A percentile compares a stretch with the other conserved stretches of the same genome.
Conservation (phyloP, 1,140 invertebrate genomes). For the Matsumurasca onukii region DNA sequence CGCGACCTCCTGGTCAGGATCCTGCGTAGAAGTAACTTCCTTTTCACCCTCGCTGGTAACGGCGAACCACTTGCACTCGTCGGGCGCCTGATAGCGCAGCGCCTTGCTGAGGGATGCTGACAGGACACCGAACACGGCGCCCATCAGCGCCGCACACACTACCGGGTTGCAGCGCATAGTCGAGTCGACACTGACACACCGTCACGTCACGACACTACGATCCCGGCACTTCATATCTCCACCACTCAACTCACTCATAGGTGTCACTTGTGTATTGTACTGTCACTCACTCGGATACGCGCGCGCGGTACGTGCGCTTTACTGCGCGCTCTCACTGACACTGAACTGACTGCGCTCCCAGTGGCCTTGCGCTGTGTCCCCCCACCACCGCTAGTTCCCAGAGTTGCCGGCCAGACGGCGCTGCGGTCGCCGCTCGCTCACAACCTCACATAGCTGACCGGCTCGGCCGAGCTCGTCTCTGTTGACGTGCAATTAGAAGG, state of each 20-base stretch:
- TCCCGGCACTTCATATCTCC: slow-evolving; percentile 29
- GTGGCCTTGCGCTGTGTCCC: slow-evolving; percentile 7
- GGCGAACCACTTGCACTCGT: slow-evolving; percentile 80
- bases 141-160: slow-evolving; percentile 58
- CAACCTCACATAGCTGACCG: too few species aligned
- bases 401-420: slow-evolving; percentile 30
- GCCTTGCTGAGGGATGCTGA: slow-evolving; percentile 64
- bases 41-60: slow-evolving; percentile 51
- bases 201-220: slow-evolving; percentile 22
- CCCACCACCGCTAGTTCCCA: slow-evolving; percentile 28
- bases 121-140: slow-evolving; percentile 65
- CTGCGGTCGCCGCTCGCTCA: too few species aligned
- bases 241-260: slow-evolving; percentile 41
- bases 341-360: slow-evolving; percentile 27
- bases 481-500: slow-evolving; percentile 28
- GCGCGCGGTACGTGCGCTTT: slow-evolving; percentile 12
- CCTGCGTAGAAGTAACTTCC: slow-evolving; percentile 45
- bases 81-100: slow-evolving; percentile 75
- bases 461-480: slow-evolving; percentile 12
- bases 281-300: slow-evolving; percentile 1
- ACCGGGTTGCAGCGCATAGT: slow-evolving; percentile 41
- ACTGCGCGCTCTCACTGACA: slow-evolving; percentile 23
- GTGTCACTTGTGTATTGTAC: not conserved
- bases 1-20: slow-evolving; percentile 64
- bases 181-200: not conserved